These are phyloP conservation scores for Hippopotamus amphibius DNA, from an alignment of 2,113 vertebrate species.

Conservation along the genomic window DNA sequence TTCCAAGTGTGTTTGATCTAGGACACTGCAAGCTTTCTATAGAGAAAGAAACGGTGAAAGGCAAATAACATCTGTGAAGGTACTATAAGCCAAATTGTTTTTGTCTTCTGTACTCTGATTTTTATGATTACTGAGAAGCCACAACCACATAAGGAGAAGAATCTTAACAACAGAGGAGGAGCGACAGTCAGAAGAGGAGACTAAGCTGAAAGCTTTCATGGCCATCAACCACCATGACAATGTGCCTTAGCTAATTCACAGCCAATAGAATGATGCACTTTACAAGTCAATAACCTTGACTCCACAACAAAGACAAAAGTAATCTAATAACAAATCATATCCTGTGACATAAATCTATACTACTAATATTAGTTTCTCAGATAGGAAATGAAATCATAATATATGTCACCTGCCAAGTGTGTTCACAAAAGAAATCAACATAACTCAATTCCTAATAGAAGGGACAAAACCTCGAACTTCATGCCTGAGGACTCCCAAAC, in stretches of 20 bases:
- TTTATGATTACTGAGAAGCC: neutral
- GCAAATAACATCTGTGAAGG: neutral
- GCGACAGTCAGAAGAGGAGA: neutral
- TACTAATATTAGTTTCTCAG: neutral
- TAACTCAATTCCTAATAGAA: constrained; percentile 2
- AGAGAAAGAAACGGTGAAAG: neutral
- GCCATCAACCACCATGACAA: neutral
- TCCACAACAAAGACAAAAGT: constrained; percentile 28
- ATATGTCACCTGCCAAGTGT: constrained; percentile 18
- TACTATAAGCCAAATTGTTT: neutral
- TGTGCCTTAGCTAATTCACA: neutral
- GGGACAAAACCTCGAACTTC: neutral
- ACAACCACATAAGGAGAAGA: neutral
- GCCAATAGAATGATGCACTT: neutral
- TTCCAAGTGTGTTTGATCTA: neutral
- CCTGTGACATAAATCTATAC: constrained; percentile 45
- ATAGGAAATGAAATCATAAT: constrained; percentile 62
- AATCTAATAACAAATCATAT: constrained; percentile 24
- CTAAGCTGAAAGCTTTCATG: neutral
- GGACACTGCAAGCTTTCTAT: neutral
- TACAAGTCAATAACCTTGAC: constrained; percentile 39
- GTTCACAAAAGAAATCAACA: constrained; percentile 44
- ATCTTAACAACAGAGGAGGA: neutral
- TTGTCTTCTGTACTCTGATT: neutral
- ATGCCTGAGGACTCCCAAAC: neutral